A percentile compares a stretch with the other conserved stretches of the same genome.
phyloP scores from a whole-genome alignment of 2,113 vertebrate genomes.

The Nerophis lumbriciformis region DNA sequence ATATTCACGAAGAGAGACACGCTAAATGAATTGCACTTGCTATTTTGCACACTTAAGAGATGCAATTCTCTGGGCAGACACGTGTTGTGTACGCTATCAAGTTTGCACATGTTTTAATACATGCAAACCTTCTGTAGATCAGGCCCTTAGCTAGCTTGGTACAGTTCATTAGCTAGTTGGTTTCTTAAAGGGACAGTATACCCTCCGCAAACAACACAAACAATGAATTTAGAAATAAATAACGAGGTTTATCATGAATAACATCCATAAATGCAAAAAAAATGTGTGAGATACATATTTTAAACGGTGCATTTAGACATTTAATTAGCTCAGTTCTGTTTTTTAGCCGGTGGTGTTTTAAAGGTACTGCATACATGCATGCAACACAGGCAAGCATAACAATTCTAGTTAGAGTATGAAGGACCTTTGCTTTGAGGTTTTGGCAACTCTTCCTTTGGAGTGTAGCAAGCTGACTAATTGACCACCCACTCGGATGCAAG shows the following conservation, averaged over 20 bases:
- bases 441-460: slow-evolving; percentile 16
- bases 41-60: no score
- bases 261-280: no score
- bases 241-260: no score
- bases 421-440: slow-evolving; percentile 16
- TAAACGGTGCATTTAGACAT: no score
- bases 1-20: no score
- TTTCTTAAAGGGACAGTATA: slow-evolving; percentile 33
- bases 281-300: no score
- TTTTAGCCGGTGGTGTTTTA: slow-evolving; percentile 9
- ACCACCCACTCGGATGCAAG: slow-evolving; percentile 30
- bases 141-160: slow-evolving; percentile 5
- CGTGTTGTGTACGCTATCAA: no score
- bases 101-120: no score
- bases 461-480: slow-evolving; percentile 33
- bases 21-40: no score
- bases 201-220: slow-evolving; percentile 28
- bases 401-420: no score
- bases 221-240: not conserved
- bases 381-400: slow-evolving; percentile 14
- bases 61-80: no score
- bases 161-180: not conserved
- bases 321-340: no score
- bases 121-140: slow-evolving; percentile 1
- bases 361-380: slow-evolving; percentile 27